Base-by-base conservation (phyloP, 1,140 invertebrate species). In the Scaptomyza hsui region DNA sequence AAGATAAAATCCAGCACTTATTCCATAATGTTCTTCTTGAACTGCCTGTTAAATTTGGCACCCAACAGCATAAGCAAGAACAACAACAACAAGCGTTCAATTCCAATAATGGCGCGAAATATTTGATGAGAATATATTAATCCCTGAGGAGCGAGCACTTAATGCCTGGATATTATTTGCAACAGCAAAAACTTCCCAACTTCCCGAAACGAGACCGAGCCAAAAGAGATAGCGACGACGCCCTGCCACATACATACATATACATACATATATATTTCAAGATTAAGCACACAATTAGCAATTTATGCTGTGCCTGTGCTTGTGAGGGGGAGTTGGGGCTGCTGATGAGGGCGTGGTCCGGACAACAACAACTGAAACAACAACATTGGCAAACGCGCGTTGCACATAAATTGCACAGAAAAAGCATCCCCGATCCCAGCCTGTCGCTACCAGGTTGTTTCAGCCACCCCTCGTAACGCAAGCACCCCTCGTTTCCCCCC, bases 111-210 rank as follows among this genome's bases (percentile, higher is more conserved):
- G 83, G 82, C 75, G 82, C 77, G 83, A 88, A 89, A 88, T 89
- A 89, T 88, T 82, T 88, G 78, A 88, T 88, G 82, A 89, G 82
- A 89, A 82, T 89, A 83, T 88, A 88, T 88, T 89, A 78, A 82
- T 89, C 82, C 78, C 82, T 48, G 19, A 62, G 72, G 78, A 89
- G 57, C 42, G 26, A 26, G 48, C 48, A 37, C 13, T 47, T 63
- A 55, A 55, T 63, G 39, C 62, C 51, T 61, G 15, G 15, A 60
- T 67, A 76, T 68, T 77, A 85, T 77, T 85, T 69, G 81, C 81
- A 86, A 81, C 57, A 74, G 77, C 64, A 7, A 57, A 47, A 61
- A 65, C 60, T 70, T 60, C 29, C 61, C 47, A n/a, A 24, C 42
- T 49, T 41, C 5, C 18, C 53, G 24, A 39, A 49, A 24, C 9